A percentile compares a stretch with the other conserved stretches of the same genome.
These are phyloP conservation scores for Pentalonia nigronervosa DNA, from an alignment of 1,140 invertebrate species.

Conservation along the genomic window DNA sequence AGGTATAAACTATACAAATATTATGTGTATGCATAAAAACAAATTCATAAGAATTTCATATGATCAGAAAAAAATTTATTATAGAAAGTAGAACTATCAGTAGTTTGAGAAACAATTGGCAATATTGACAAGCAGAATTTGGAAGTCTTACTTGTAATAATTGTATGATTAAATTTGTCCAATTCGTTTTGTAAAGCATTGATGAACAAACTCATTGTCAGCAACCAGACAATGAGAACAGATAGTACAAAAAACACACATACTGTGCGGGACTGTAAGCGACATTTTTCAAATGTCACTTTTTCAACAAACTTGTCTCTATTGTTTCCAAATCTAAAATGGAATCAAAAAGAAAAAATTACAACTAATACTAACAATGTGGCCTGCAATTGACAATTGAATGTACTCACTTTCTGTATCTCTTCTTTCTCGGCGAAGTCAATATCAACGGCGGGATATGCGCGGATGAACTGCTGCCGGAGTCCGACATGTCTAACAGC, in stretches of 20 bases:
- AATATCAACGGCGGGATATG: constrained; percentile 46
- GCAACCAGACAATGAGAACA: constrained; percentile 43
- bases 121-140: background rate
- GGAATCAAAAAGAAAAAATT: background rate
- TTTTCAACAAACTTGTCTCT: constrained; percentile 21
- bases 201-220: constrained; percentile 51
- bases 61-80: background rate
- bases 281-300: constrained; percentile 37
- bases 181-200: constrained; percentile 47
- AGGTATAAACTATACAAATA: background rate
- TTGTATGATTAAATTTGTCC: constrained; percentile 48
- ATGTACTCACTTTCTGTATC: constrained; percentile 31
- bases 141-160: constrained; percentile 40
- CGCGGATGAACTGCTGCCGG: constrained; percentile 32
- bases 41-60: background rate
- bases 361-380: background rate
- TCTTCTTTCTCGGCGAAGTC: constrained; percentile 42
- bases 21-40: background rate
- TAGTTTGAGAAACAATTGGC: background rate
- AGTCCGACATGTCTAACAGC: constrained; percentile 43
- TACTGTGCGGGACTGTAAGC: background rate
- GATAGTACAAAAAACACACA: constrained; percentile 50
- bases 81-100: background rate
- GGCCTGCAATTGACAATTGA: no score
- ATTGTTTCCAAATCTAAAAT: background rate